Base-by-base conservation (phyloP, 2,888 invertebrate genomes). In the Dione juno region DNA sequence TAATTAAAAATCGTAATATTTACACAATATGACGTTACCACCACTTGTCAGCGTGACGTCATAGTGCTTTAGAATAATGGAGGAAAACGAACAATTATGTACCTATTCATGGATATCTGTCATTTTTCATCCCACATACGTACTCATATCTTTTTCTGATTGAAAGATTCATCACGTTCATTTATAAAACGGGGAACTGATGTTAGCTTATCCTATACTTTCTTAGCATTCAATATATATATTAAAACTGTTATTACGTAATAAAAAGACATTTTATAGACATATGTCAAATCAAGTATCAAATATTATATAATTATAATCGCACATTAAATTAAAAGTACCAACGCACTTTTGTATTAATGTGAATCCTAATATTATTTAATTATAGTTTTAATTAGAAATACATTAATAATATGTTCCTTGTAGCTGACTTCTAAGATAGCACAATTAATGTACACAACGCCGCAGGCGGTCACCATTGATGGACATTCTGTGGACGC, bases 401-500 rank as follows among this genome's bases (percentile, higher is more conserved):
- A 52, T 21, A 21, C 19, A 50, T 19, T 50, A 21, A 52, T 52
- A 14, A 21, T 10, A 6, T 52, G 6, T 28, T 35, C 8, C 11
- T 50, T 50, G 50, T n/a, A n/a, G n/a, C n/a, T n/a, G n/a, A n/a
- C n/a, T n/a, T 21, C 9, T 19, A 16, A 43, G 43, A 21, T n/a
- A 11, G 37, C 0, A 57, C 1, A 16, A 35, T 16, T 11, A 19
- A 57, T 16, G 37, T 28, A 7, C 1, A 59, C 11, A 1, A 43
- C n/a, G 40, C 16, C 28, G n/a, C n/a, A 45, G 7, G 3, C 16
- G 28, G 45, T 61, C 61, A 35, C 13, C 45, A 6, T 45, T 77
- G 45, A 45, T 61, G 13, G 45, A 61, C 35, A 28, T 45, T n/a
- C n/a, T 45, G 28, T 43, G 43, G 80, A 75, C 72, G 28, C 61